Conservation (phyloP, 2,797 vertebrate genomes). For the Scolopax rusticola region DNA sequence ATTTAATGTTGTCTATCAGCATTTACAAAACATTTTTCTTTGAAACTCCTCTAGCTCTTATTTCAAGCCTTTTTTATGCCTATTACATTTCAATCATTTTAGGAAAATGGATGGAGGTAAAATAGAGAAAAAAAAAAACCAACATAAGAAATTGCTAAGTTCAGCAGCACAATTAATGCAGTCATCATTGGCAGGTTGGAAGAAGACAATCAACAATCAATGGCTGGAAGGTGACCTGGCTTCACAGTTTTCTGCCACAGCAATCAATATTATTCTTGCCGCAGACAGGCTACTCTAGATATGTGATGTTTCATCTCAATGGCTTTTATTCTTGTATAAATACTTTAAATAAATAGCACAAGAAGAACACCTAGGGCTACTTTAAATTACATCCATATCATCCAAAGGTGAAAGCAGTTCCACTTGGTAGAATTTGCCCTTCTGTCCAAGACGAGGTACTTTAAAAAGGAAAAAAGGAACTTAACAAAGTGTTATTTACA, state of each 20-base stretch:
- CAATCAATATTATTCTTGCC: conserved; percentile 72
- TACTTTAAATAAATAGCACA: conserved; percentile 58
- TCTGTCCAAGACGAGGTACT: conserved; percentile 52
- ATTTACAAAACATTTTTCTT: not conserved
- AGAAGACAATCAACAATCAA: conserved; percentile 72
- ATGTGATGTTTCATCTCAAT: conserved; percentile 48
- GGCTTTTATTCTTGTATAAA: conserved; percentile 69
- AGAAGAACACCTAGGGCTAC: conserved; percentile 48
- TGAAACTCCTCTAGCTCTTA: not conserved
- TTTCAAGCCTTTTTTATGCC: not conserved
- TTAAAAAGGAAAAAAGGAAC: conserved; percentile 7
- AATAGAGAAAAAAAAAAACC: not conserved
- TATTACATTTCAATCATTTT: not conserved
- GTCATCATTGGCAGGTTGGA: conserved; percentile 58
- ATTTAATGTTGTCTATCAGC: not conserved
- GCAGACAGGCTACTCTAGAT: not conserved
- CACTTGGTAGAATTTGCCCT: conserved; percentile 30
- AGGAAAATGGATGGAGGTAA: conserved; percentile 48
- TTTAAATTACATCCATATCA: conserved; percentile 67
- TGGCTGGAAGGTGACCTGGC: conserved; percentile 78
- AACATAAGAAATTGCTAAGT: conserved; percentile 43
- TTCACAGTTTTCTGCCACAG: conserved; percentile 55
- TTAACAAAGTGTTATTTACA: conserved; percentile 55
- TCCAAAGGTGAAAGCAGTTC: conserved; percentile 51
- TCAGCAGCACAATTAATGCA: conserved; percentile 67